Percentiles rank a stretch among this genome's conserved stretches.
These are phyloP conservation scores for Oryzias melastigma DNA, from an alignment of 2,113 vertebrate species.

Conservation along the genomic window DNA sequence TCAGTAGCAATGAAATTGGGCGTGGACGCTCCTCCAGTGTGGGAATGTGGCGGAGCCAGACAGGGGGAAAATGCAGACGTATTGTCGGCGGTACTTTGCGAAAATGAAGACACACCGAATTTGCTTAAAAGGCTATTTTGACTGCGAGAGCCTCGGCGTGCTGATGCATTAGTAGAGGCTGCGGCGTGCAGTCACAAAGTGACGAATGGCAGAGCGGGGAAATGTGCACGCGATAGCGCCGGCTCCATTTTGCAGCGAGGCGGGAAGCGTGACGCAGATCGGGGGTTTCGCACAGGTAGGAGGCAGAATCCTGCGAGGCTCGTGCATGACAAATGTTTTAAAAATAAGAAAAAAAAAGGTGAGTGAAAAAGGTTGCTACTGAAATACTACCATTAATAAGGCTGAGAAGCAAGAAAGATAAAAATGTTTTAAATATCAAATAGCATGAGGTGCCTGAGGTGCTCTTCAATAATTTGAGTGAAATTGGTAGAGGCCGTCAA, in stretches of 20 bases:
- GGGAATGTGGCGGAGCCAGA: slow-evolving; percentile 8
- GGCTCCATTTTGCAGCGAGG: slow-evolving; percentile 20
- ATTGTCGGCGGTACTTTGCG: slow-evolving; percentile 37
- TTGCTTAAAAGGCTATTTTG: slow-evolving; percentile 77
- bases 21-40: neutral
- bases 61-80: slow-evolving; percentile 7
- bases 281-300: neutral
- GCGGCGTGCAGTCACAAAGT: slow-evolving; percentile 46
- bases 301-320: too few relatives aligned
- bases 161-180: slow-evolving; percentile 45
- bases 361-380: neutral
- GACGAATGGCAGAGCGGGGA: slow-evolving; percentile 13
- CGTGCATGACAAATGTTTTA: neutral
- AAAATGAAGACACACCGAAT: slow-evolving; percentile 58
- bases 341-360: neutral
- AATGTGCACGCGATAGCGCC: neutral
- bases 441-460: neutral
- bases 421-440: neutral
- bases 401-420: neutral
- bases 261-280: slow-evolving; percentile 33
- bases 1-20: slow-evolving; percentile 4
- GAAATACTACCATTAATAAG: neutral
- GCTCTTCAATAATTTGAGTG: too few relatives aligned
- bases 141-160: slow-evolving; percentile 23
- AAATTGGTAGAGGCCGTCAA: too few relatives aligned